A percentile compares a stretch with the other conserved stretches of the same genome.
Evolutionary conservation across 2,888 invertebrate genomes (phyloP).

Genomic region (Cacoxenus indagator): DNA sequence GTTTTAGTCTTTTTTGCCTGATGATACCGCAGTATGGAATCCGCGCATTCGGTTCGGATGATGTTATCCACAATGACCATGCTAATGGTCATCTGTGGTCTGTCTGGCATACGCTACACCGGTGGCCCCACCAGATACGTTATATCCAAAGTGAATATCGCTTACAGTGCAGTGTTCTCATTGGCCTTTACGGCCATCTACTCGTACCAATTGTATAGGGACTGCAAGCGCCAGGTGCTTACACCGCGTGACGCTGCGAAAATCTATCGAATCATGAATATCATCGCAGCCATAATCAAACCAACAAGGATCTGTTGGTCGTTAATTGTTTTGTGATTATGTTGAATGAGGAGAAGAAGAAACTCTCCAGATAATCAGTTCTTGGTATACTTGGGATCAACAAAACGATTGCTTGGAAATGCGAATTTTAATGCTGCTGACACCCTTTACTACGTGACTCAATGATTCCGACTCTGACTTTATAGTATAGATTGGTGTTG

Average conservation of each 20-base stretch:
- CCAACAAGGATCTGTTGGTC: too few relatives aligned
- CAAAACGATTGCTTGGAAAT: too few relatives aligned
- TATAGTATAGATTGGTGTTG: too few relatives aligned
- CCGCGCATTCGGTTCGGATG: neutral
- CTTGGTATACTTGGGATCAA: too few relatives aligned
- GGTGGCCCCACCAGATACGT: constrained; percentile 40
- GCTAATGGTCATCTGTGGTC: constrained; percentile 46
- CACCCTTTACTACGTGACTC: too few relatives aligned
- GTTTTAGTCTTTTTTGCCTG: neutral
- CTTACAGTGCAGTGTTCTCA: constrained; percentile 47
- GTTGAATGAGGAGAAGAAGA: too few relatives aligned
- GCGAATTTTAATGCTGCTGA: too few relatives aligned
- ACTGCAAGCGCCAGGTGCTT: constrained; percentile 44
- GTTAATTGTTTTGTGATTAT: too few relatives aligned
- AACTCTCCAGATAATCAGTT: too few relatives aligned
- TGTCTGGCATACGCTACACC: constrained; percentile 45
- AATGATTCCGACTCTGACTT: too few relatives aligned
- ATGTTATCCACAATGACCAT: constrained; percentile 35
- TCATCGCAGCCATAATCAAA: constrained; percentile 50
- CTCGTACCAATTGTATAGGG: constrained; percentile 46
- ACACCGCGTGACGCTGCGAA: constrained; percentile 56
- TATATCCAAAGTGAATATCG: constrained; percentile 42
- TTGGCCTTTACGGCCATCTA: constrained; percentile 49
- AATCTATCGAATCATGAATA: constrained; percentile 61
- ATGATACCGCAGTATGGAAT: neutral